Conservation (phyloP, 1,140 invertebrate species). For the Daktulosphaira vitifoliae region DNA sequence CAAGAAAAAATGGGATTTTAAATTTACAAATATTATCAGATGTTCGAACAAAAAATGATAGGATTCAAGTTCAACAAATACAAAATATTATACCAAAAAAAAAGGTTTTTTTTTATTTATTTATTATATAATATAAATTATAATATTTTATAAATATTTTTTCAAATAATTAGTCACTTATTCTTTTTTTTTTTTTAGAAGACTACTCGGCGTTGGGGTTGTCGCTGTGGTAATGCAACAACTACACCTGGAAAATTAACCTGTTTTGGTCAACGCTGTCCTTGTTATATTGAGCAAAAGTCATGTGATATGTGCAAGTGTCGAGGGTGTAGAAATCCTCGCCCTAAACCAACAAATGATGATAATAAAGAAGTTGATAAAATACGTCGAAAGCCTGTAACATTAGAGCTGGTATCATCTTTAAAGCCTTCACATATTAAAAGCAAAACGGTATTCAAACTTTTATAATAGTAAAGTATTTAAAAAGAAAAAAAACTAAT, state of each 20-base stretch:
- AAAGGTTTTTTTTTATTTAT: too few species aligned
- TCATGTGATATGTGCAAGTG: conserved; percentile 81
- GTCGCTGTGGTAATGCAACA: conserved; percentile 83
- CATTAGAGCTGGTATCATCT: conserved; percentile 11
- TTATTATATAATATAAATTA: too few species aligned
- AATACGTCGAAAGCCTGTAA: conserved; percentile 16
- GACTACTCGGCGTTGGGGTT: conserved; percentile 53
- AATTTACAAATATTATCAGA: not conserved
- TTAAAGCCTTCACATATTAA: not conserved
- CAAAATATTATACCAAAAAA: not conserved
- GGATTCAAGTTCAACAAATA: not conserved
- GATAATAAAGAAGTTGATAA: not conserved
- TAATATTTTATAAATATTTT: too few species aligned
- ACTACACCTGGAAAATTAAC: conserved; percentile 77
- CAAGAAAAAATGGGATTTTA: not conserved
- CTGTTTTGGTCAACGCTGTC: conserved; percentile 85
- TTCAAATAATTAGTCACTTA: too few species aligned
- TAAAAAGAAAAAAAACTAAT: not conserved
- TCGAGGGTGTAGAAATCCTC: conserved; percentile 79
- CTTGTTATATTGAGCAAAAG: conserved; percentile 81
- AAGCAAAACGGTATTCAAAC: not conserved
- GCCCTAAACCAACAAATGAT: not conserved
- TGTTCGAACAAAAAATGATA: not conserved
- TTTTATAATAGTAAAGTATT: not conserved
- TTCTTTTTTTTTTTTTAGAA: conserved; percentile 1